Evolutionary conservation across 2,797 vertebrate species (phyloP).

Genomic region (Rhynchonycteris naso): DNA sequence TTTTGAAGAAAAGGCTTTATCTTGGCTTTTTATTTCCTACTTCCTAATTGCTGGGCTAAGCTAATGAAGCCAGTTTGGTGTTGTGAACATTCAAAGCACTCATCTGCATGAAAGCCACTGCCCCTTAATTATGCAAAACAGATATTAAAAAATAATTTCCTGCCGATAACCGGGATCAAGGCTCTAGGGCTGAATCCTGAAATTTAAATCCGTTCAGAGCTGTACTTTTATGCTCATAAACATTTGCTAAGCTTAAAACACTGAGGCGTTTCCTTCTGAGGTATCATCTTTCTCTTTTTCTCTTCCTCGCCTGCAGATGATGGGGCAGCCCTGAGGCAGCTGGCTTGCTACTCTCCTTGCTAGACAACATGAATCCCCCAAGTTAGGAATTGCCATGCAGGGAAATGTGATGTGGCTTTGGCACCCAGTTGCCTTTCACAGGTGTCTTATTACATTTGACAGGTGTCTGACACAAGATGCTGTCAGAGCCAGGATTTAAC

Average conservation of each 20-base stretch:
- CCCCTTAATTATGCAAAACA: slow-evolving; percentile 76
- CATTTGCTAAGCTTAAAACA: background rate
- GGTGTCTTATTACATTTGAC: slow-evolving; percentile 83
- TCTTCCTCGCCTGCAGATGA: background rate
- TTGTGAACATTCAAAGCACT: slow-evolving; percentile 39
- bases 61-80: slow-evolving; percentile 63
- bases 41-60: slow-evolving; percentile 58
- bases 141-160: slow-evolving; percentile 67
- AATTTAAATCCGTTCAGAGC: background rate
- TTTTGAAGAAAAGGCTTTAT: slow-evolving; percentile 61
- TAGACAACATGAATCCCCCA: slow-evolving; percentile 52
- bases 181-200: background rate
- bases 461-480: slow-evolving; percentile 80
- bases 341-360: slow-evolving; percentile 63
- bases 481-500: slow-evolving; percentile 81
- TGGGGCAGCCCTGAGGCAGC: background rate
- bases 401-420: slow-evolving; percentile 76
- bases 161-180: slow-evolving; percentile 29
- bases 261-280: background rate
- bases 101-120: slow-evolving; percentile 66
- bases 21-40: slow-evolving; percentile 11
- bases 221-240: background rate
- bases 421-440: slow-evolving; percentile 77
- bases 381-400: slow-evolving; percentile 69
- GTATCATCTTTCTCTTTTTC: background rate